These are phyloP conservation scores for Onchidella celtica DNA, from an alignment of 2,888 invertebrate species.

Conservation along the genomic window DNA sequence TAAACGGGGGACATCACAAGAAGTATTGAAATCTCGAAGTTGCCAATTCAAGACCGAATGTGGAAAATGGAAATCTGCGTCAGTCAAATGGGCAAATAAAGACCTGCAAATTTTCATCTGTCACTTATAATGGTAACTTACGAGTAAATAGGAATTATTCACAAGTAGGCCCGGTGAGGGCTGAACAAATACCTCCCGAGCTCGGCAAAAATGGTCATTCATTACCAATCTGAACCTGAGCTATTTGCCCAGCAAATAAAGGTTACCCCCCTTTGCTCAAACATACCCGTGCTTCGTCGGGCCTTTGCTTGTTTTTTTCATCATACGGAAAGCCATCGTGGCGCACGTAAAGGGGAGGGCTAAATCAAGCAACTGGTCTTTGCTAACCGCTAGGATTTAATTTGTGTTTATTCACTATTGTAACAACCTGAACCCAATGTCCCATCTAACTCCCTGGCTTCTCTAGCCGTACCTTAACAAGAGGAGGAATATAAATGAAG, in stretches of 20 bases:
- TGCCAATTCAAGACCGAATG: no score
- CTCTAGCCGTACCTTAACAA: no score
- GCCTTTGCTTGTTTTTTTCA: background rate
- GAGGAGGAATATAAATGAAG: background rate
- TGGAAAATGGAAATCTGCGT: no score
- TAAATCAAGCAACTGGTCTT: no score
- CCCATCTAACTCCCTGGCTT: background rate
- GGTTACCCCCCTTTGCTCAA: slow-evolving; percentile 31
- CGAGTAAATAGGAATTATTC: slow-evolving; percentile 32
- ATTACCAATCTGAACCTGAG: slow-evolving; percentile 23
- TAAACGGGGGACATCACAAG: no score
- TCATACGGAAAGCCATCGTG: no score
- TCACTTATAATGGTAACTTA: slow-evolving; percentile 10
- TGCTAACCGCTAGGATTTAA: background rate
- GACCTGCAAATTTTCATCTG: background rate
- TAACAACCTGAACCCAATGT: background rate
- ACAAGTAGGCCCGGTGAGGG: slow-evolving; percentile 15
- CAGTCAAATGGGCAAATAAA: no score
- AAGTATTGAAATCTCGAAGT: no score
- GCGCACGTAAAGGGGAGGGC: no score
- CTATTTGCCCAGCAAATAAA: slow-evolving; percentile 32
- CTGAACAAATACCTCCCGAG: slow-evolving; percentile 8
- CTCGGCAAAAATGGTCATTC: slow-evolving; percentile 23
- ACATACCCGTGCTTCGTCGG: slow-evolving; percentile 10
- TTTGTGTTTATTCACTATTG: background rate